Conservation (phyloP, 1,140 invertebrate species). For the Pentalonia nigronervosa region DNA sequence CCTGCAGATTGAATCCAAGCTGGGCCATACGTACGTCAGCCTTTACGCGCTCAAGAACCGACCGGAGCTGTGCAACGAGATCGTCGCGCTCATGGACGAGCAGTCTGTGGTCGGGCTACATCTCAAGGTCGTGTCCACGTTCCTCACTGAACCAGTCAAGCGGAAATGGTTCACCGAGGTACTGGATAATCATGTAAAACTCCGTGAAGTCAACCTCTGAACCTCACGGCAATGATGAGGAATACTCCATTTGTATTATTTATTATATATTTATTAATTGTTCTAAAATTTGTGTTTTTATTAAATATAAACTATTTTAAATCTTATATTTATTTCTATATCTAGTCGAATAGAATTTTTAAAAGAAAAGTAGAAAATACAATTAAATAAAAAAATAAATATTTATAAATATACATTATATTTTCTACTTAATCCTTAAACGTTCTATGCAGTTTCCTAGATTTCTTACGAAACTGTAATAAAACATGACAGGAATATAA, state of each 20-base stretch:
- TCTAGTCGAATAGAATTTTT: too few species aligned
- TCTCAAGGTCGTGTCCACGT: conserved; percentile 16
- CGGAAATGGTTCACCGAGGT: conserved; percentile 46
- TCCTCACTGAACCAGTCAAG: background rate
- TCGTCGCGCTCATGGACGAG: conserved; percentile 19
- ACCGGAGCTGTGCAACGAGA: conserved; percentile 10
- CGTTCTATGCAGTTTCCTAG: too few species aligned
- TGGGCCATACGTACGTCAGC: background rate
- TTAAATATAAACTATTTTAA: too few species aligned
- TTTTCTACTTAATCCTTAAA: too few species aligned
- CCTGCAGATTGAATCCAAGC: background rate
- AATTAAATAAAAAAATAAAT: too few species aligned
- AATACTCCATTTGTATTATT: background rate
- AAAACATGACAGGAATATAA: too few species aligned
- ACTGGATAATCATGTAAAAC: conserved; percentile 29
- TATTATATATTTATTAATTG: too few species aligned
- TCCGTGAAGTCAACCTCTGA: conserved; percentile 43
- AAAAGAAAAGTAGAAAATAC: too few species aligned
- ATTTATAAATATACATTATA: too few species aligned
- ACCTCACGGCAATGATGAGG: background rate
- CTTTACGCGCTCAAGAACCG: conserved; percentile 11
- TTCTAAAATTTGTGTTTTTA: too few species aligned
- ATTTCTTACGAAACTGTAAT: too few species aligned
- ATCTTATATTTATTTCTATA: too few species aligned
- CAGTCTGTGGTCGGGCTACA: conserved; percentile 27